A percentile compares a stretch with the other conserved stretches of the same genome.
phyloP scores from a whole-genome alignment of 2,888 invertebrate species.

The Portevinia maculata region DNA sequence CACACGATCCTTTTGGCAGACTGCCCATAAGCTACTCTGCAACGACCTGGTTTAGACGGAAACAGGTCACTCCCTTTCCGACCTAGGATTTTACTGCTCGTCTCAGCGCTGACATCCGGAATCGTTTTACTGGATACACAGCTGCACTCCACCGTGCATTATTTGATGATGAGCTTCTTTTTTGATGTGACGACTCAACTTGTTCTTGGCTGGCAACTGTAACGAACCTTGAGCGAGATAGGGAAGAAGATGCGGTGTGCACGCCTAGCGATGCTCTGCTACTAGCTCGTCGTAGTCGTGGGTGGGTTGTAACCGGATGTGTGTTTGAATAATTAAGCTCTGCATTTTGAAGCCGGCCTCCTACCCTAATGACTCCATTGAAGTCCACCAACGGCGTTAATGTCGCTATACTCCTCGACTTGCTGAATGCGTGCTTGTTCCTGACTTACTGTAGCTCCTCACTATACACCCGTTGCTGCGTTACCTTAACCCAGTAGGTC shows the following conservation, averaged over 20 bases:
- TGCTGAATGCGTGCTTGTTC: slow-evolving; percentile 4
- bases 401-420: slow-evolving; percentile 2
- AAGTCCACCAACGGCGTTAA: too few relatives aligned
- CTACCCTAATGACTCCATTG: background rate
- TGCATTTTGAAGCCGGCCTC: slow-evolving; percentile 1
- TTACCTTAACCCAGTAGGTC: slow-evolving; percentile 19
- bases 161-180: background rate
- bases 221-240: too few relatives aligned
- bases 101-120: slow-evolving; percentile 5
- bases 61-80: too few relatives aligned
- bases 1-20: too few relatives aligned
- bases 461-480: slow-evolving; percentile 1
- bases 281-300: too few relatives aligned
- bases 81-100: slow-evolving; percentile 1
- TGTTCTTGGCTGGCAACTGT: slow-evolving; percentile 7
- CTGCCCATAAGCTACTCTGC: too few relatives aligned
- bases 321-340: background rate
- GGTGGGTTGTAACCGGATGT: too few relatives aligned
- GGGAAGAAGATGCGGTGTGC: too few relatives aligned
- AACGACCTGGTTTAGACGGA: too few relatives aligned
- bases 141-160: slow-evolving; percentile 12
- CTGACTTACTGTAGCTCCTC: background rate
- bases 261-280: too few relatives aligned
- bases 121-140: slow-evolving; percentile 6
- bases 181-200: background rate